Conservation (phyloP, 92 coral and sea anemone genomes). For the Porites cylindrica region DNA sequence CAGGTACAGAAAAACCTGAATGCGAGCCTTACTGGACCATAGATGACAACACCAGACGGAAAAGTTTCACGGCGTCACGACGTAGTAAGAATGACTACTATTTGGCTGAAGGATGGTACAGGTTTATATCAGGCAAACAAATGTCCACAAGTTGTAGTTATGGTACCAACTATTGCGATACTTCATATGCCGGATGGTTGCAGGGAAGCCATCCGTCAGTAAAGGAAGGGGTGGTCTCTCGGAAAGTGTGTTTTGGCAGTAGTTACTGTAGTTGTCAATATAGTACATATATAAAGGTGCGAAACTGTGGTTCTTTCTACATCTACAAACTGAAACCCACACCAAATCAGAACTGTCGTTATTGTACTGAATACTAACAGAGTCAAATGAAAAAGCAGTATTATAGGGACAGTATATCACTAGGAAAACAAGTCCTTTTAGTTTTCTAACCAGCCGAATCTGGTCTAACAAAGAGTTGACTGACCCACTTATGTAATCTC, state of each 20-base stretch:
- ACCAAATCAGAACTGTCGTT: constrained; percentile 36
- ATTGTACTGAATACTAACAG: constrained; percentile 33
- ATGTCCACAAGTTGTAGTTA: not conserved
- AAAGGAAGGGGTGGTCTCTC: constrained; percentile 65
- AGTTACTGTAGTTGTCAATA: constrained; percentile 27
- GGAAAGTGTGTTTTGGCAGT: constrained; percentile 70
- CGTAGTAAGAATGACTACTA: constrained; percentile 24
- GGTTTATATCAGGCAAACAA: constrained; percentile 25
- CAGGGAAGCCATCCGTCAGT: constrained; percentile 65
- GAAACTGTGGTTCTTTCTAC: constrained; percentile 81
- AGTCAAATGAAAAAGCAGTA: not conserved
- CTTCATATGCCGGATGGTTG: constrained; percentile 72
- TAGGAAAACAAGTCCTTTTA: no score
- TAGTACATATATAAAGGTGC: constrained; percentile 57
- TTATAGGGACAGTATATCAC: no score
- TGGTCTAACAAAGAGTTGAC: no score
- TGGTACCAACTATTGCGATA: constrained; percentile 36
- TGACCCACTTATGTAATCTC: no score
- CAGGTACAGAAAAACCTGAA: constrained; percentile 22
- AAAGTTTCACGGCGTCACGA: not conserved
- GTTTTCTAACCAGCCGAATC: no score
- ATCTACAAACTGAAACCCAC: constrained; percentile 77
- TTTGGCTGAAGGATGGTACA: constrained; percentile 63
- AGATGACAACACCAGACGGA: constrained; percentile 8
- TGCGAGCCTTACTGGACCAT: constrained; percentile 2